Conservation (phyloP, 2,797 vertebrate species). For the Myotis pilosus region DNA sequence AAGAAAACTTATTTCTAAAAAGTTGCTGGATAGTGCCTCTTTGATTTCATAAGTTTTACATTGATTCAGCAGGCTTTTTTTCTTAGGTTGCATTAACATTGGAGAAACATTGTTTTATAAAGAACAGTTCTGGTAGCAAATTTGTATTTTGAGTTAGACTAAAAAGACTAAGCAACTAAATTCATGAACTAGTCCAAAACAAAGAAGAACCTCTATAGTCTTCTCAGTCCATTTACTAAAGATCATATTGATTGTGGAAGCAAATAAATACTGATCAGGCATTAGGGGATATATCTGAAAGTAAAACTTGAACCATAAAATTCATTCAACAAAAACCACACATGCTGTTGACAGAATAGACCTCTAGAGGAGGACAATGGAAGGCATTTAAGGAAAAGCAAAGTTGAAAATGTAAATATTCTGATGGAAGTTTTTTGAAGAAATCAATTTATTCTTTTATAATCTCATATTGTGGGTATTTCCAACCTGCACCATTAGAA, state of each 20-base stretch:
- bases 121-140: neutral
- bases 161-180: neutral
- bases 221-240: neutral
- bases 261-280: neutral
- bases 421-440: neutral
- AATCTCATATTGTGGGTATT: constrained; percentile 13
- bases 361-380: neutral
- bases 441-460: constrained; percentile 29
- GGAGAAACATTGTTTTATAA: neutral
- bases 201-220: neutral
- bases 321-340: neutral
- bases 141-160: neutral
- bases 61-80: neutral
- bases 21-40: neutral
- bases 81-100: neutral
- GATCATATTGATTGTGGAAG: neutral
- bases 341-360: neutral
- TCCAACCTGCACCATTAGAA: neutral
- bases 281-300: constrained; percentile 31
- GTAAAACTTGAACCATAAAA: constrained; percentile 41
- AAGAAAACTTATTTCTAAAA: neutral
- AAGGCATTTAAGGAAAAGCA: neutral
- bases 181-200: neutral
- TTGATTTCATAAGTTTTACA: neutral
- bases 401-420: neutral